Evolutionary conservation across 2,888 invertebrate genomes (phyloP).

Genomic region (Spatulosminthurus flaviceps): DNA sequence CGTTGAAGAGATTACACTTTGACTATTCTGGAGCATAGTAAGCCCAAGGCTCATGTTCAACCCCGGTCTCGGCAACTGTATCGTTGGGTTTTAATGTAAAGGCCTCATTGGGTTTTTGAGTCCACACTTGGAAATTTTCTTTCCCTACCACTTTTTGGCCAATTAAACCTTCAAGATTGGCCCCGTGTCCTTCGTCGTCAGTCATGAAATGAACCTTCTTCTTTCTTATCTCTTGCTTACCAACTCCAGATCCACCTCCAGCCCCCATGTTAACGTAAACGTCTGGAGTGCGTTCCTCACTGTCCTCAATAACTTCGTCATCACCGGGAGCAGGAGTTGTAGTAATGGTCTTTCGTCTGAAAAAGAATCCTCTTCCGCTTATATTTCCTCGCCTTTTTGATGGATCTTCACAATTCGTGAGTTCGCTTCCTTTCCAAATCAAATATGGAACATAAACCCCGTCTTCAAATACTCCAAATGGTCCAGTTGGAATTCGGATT

Average conservation of each 20-base stretch:
- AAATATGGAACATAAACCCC: conserved; percentile 23
- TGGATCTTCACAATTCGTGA: too few species aligned
- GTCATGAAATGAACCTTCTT: conserved; percentile 8
- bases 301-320: background rate
- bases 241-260: background rate
- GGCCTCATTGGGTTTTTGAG: conserved; percentile 16
- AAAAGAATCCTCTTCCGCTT: background rate
- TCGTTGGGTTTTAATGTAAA: background rate
- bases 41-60: background rate
- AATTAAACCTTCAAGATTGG: background rate
- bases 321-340: background rate
- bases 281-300: background rate
- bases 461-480: conserved; percentile 2
- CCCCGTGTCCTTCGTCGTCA: conserved; percentile 2
- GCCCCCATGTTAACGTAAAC: background rate
- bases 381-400: too few species aligned
- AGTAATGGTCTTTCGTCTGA: background rate
- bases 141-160: background rate
- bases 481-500: background rate
- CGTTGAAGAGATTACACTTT: too few species aligned
- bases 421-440: background rate
- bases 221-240: background rate
- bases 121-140: background rate
- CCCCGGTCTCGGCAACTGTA: background rate
- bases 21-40: too few species aligned